Conservation (phyloP, 2,888 invertebrate genomes). For the Sinelater perroti region DNA sequence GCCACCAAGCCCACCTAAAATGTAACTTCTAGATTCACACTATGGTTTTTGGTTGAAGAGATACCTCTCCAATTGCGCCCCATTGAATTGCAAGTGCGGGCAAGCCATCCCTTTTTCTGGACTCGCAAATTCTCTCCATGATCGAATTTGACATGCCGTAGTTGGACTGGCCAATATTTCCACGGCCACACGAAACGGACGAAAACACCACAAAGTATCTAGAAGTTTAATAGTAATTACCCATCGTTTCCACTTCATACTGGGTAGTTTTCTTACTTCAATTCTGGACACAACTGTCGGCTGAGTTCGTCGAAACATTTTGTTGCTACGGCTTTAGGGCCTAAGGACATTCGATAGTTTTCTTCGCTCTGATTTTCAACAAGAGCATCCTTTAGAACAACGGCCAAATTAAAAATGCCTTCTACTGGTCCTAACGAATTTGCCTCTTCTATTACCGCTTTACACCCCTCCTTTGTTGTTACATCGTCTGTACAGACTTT, state of each 20-base stretch:
- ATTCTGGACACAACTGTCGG: conserved; percentile 65
- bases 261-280: conserved; percentile 57
- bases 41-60: too few species aligned
- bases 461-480: conserved; percentile 74
- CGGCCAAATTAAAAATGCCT: conserved; percentile 91
- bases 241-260: not conserved
- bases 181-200: conserved; percentile 89
- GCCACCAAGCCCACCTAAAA: conserved; percentile 70
- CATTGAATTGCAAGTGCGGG: conserved; percentile 89
- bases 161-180: conserved; percentile 91
- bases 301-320: conserved; percentile 76
- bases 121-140: conserved; percentile 88
- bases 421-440: conserved; percentile 74
- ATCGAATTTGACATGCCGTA: conserved; percentile 91
- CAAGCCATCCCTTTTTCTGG: conserved; percentile 71
- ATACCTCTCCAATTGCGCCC: conserved; percentile 92
- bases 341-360: conserved; percentile 72
- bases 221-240: conserved; percentile 27
- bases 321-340: conserved; percentile 85
- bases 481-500: conserved; percentile 77
- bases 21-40: too few species aligned
- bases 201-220: conserved; percentile 90
- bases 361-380: conserved; percentile 80
- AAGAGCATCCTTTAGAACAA: conserved; percentile 77
- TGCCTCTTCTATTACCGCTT: conserved; percentile 72